Conservation (phyloP, 2,888 invertebrate species). For the Homarus gammarus region DNA sequence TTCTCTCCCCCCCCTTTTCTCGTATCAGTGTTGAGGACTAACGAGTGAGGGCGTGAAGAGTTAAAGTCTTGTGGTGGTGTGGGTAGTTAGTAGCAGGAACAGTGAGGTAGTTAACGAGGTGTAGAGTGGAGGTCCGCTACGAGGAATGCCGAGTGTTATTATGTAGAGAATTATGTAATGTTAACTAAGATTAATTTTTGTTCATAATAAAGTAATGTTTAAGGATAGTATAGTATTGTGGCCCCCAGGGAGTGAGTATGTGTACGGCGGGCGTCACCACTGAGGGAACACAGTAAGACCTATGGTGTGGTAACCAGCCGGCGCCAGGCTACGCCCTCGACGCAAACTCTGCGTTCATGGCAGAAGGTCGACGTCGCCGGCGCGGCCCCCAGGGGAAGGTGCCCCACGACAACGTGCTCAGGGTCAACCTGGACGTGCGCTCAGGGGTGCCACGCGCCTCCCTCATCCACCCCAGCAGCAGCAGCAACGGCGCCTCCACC, state of each 20-base stretch:
- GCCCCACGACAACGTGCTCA: slow-evolving; percentile 46
- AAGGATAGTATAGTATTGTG: neutral
- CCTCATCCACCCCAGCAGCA: neutral
- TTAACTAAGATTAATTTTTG: no score
- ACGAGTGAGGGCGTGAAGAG: neutral
- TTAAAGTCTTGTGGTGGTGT: no score
- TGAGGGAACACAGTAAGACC: slow-evolving; percentile 7
- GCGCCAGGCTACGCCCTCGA: neutral
- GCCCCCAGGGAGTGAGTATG: slow-evolving; percentile 17
- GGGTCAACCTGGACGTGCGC: slow-evolving; percentile 54
- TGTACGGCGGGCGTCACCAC: slow-evolving; percentile 7
- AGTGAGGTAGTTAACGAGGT: neutral
- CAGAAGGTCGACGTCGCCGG: slow-evolving; percentile 38
- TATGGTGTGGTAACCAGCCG: neutral
- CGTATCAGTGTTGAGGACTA: neutral
- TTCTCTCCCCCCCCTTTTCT: neutral
- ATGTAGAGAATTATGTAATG: no score
- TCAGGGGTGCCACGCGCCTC: slow-evolving; percentile 35
- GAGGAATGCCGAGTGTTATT: neutral
- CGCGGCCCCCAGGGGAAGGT: slow-evolving; percentile 13
- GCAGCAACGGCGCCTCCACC: neutral
- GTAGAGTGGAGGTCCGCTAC: neutral
- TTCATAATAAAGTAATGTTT: neutral
- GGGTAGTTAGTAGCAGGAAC: neutral
- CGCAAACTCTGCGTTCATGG: slow-evolving; percentile 42